Evolutionary conservation across 2,797 vertebrate genomes (phyloP).

Genomic region (Aeoliscus strigatus): DNA sequence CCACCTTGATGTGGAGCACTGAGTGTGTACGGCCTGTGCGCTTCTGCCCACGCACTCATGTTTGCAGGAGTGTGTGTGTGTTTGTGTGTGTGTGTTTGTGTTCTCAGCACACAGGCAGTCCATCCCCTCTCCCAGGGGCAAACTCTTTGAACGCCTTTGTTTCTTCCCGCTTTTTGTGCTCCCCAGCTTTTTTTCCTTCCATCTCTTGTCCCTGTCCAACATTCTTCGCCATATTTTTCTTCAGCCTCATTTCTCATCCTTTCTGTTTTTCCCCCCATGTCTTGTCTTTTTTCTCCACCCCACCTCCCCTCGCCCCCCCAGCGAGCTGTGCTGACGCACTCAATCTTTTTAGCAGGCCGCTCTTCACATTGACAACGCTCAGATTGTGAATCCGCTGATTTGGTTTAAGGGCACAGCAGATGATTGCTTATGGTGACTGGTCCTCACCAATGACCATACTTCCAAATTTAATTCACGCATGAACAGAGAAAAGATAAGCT

Average conservation of each 20-base stretch:
- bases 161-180: conserved; percentile 30
- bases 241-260: background rate
- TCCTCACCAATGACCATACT: too few relatives aligned
- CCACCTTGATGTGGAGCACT: conserved; percentile 17
- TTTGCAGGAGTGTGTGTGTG: too few relatives aligned
- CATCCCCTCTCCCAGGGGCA: conserved; percentile 30
- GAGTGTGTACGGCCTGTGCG: conserved; percentile 1
- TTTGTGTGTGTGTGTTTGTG: conserved; percentile 3
- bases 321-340: too few relatives aligned
- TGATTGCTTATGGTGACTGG: too few relatives aligned
- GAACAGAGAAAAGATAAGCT: too few relatives aligned
- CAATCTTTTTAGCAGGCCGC: conserved; percentile 34
- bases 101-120: too few relatives aligned
- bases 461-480: too few relatives aligned
- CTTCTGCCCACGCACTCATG: conserved; percentile 1
- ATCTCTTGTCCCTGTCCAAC: conserved; percentile 2
- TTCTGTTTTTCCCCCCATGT: conserved; percentile 7
- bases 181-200: conserved; percentile 15
- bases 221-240: background rate
- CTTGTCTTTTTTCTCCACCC: background rate
- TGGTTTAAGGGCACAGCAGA: conserved; percentile 1
- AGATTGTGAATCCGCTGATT: conserved; percentile 8
- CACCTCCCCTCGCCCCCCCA: conserved; percentile 7
- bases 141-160: conserved; percentile 44
- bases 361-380: too few relatives aligned